Evolutionary conservation across 2,797 vertebrate genomes (phyloP).

Genomic region (Sciurus carolinensis): DNA sequence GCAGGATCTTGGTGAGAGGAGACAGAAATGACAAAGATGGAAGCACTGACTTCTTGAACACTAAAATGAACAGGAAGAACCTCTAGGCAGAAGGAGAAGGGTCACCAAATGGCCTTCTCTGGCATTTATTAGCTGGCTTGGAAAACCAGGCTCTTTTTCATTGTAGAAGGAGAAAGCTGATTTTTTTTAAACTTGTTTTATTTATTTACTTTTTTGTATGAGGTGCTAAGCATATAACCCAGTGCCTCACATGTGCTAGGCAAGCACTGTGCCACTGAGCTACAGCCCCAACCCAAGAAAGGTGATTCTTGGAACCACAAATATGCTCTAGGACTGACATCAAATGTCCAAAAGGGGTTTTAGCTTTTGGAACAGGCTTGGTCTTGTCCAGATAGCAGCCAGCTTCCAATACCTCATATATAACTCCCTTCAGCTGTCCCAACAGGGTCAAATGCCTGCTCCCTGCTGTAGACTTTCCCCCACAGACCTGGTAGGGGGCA

Average conservation of each 20-base stretch:
- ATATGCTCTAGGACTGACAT: background rate
- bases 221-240: too few species aligned
- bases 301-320: background rate
- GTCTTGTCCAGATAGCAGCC: background rate
- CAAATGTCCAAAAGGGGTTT: constrained; percentile 9
- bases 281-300: background rate
- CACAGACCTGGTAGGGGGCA: background rate
- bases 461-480: background rate
- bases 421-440: constrained; percentile 32
- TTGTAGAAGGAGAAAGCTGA: background rate
- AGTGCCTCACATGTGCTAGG: too few species aligned
- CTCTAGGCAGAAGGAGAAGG: background rate
- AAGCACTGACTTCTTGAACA: background rate
- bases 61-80: background rate
- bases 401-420: background rate
- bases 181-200: background rate
- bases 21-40: background rate
- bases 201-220: too few species aligned
- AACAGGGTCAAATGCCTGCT: background rate
- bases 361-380: background rate
- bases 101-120: background rate
- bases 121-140: background rate
- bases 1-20: background rate
- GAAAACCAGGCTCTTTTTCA: background rate
- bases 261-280: too few species aligned